phyloP scores from a whole-genome alignment of 2,888 invertebrate genomes.

The Lymantria dispar region DNA sequence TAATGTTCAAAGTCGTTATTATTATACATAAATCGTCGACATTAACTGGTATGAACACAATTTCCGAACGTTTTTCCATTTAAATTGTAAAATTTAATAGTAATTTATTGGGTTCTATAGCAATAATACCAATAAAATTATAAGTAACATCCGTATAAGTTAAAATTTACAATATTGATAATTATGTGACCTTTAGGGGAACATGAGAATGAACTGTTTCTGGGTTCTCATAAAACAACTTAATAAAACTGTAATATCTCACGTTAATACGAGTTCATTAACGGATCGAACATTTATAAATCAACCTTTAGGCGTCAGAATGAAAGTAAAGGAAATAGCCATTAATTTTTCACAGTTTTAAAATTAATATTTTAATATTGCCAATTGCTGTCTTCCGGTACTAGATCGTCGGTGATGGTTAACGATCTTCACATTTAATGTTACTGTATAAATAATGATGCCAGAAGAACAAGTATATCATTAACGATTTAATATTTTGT shows the following conservation, averaged over 20 bases:
- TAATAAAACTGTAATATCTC: slow-evolving; percentile 18
- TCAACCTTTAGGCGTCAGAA: slow-evolving; percentile 7
- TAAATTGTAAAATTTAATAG: not conserved
- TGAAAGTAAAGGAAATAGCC: slow-evolving; percentile 28
- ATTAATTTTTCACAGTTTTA: slow-evolving; percentile 22
- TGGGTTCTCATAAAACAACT: not conserved
- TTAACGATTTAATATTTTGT: too few relatives aligned
- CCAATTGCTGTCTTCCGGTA: slow-evolving; percentile 37
- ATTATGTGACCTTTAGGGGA: slow-evolving; percentile 5
- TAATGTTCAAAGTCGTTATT: too few relatives aligned
- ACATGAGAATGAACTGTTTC: slow-evolving; percentile 23
- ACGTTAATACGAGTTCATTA: slow-evolving; percentile 15
- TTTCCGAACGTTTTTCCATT: not conserved
- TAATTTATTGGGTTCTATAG: not conserved
- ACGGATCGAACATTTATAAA: slow-evolving; percentile 14
- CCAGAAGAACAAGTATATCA: too few relatives aligned
- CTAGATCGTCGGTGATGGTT: slow-evolving; percentile 34
- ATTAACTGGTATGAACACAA: too few relatives aligned
- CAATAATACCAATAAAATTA: slow-evolving; percentile 1
- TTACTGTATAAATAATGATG: too few relatives aligned
- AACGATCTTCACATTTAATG: too few relatives aligned
- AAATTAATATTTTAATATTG: slow-evolving; percentile 24
- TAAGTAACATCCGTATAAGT: slow-evolving; percentile 17
- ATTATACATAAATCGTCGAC: too few relatives aligned
- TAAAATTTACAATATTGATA: slow-evolving; percentile 4